Percentiles rank a stretch among this genome's conserved stretches.
phyloP scores from a whole-genome alignment of 2,888 invertebrate species.

The Sphaeridia pumilis region DNA sequence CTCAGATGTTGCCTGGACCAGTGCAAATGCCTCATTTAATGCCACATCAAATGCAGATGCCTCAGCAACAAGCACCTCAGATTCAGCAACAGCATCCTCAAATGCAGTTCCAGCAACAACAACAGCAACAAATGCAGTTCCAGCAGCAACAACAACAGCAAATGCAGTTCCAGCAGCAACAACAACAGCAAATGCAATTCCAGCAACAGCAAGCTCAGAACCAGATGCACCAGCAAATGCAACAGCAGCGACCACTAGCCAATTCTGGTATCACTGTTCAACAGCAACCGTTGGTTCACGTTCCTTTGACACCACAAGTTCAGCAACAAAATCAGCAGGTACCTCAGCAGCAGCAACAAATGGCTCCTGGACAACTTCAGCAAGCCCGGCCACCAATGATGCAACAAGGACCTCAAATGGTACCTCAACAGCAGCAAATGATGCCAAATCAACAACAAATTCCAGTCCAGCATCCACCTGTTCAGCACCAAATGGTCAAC shows the following conservation, averaged over 20 bases:
- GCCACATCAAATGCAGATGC: neutral
- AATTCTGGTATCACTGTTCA: too few relatives aligned
- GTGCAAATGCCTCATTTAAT: neutral
- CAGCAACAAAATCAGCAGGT: slow-evolving; percentile 12
- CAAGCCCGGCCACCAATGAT: neutral
- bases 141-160: slow-evolving; percentile 5
- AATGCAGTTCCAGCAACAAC: slow-evolving; percentile 1
- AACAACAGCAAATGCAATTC: neutral
- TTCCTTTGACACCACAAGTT: slow-evolving; percentile 2
- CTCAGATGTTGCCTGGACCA: slow-evolving; percentile 2
- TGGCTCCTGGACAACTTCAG: too few relatives aligned
- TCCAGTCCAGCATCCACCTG: too few relatives aligned
- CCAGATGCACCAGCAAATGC: slow-evolving; percentile 4
- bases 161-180: slow-evolving; percentile 8
- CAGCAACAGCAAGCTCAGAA: neutral
- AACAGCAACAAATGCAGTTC: slow-evolving; percentile 1
- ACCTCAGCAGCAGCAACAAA: slow-evolving; percentile 3
- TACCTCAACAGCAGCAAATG: neutral
- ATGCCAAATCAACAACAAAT: slow-evolving; percentile 5
- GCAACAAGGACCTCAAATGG: slow-evolving; percentile 2
- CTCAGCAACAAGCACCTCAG: slow-evolving; percentile 1
- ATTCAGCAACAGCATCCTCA: slow-evolving; percentile 8
- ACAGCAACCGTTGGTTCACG: slow-evolving; percentile 9
- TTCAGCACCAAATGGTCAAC: too few relatives aligned
- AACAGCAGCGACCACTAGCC: neutral